These are phyloP conservation scores for Stenopsyche tienmushanensis DNA, from an alignment of 1,140 invertebrate species.

Conservation along the genomic window DNA sequence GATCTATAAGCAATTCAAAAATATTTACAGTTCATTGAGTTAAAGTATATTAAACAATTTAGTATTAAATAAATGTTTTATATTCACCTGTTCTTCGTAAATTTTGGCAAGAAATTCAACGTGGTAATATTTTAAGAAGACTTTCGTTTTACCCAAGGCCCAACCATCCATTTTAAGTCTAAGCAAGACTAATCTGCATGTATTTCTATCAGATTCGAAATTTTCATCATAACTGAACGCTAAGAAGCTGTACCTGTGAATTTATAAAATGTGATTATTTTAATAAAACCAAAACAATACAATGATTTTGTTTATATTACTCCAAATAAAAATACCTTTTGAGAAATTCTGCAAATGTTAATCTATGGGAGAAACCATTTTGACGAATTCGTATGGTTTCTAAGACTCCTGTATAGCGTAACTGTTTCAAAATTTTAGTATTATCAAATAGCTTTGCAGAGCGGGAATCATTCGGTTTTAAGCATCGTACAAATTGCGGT, in stretches of 20 bases:
- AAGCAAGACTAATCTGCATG: slow-evolving; percentile 69
- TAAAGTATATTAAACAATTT: neutral
- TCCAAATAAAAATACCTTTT: slow-evolving; percentile 59
- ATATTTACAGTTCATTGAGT: neutral
- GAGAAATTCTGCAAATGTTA: slow-evolving; percentile 77
- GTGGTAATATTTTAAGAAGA: slow-evolving; percentile 87
- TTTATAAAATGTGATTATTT: slow-evolving; percentile 7
- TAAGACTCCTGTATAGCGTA: slow-evolving; percentile 78
- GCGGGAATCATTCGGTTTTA: slow-evolving; percentile 78
- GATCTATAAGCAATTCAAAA: slow-evolving; percentile 51
- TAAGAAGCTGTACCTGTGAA: slow-evolving; percentile 74
- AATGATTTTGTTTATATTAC: neutral
- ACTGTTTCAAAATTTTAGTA: slow-evolving; percentile 72
- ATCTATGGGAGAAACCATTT: slow-evolving; percentile 78
- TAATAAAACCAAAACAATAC: too few relatives aligned
- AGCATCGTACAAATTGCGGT: slow-evolving; percentile 82
- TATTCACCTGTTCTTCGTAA: slow-evolving; percentile 67
- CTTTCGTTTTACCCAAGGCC: slow-evolving; percentile 83
- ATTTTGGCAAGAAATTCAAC: slow-evolving; percentile 77
- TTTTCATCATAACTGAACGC: slow-evolving; percentile 74
- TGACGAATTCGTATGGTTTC: slow-evolving; percentile 81
- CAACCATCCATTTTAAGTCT: slow-evolving; percentile 78
- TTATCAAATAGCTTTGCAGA: slow-evolving; percentile 69
- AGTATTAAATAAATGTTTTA: neutral
- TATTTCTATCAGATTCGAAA: slow-evolving; percentile 68